phyloP scores from a whole-genome alignment of 2,888 invertebrate genomes.

The Matsumyia berberina region DNA sequence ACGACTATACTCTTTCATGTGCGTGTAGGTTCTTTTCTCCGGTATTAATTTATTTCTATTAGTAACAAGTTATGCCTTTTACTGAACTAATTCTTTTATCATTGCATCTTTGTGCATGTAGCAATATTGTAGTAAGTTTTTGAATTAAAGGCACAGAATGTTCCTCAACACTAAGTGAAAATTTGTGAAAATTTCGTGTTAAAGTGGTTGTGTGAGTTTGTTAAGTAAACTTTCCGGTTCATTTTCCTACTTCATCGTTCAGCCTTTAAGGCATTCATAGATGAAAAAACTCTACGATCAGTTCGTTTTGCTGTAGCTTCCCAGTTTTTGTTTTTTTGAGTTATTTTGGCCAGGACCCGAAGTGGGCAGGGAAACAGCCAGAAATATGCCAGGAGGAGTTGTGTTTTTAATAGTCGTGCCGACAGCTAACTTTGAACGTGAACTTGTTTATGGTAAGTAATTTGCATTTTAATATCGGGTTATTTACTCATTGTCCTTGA shows the following conservation, averaged over 20 bases:
- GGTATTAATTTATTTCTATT: conserved; percentile 24
- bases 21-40: conserved; percentile 2
- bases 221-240: conserved; percentile 49
- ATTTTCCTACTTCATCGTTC: conserved; percentile 34
- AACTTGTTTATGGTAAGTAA: conserved; percentile 83
- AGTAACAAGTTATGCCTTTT: conserved; percentile 44
- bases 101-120: conserved; percentile 38
- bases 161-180: conserved; percentile 40
- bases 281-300: conserved; percentile 35
- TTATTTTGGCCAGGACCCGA: conserved; percentile 19
- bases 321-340: conserved; percentile 14
- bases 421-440: conserved; percentile 88
- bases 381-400: conserved; percentile 86
- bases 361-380: conserved; percentile 1
- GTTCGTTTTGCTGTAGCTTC: conserved; percentile 8
- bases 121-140: conserved; percentile 18
- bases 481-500: conserved; percentile 19
- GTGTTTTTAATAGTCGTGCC: conserved; percentile 89
- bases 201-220: conserved; percentile 34
- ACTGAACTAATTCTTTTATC: conserved; percentile 24
- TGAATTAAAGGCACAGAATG: conserved; percentile 5
- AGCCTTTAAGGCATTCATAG: conserved; percentile 18
- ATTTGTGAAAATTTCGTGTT: conserved; percentile 43
- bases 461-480: conserved; percentile 50
- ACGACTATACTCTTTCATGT: not conserved